phyloP scores from a whole-genome alignment of 53 echinoderm and acorn worm species.

The Actinopyga echinites region DNA sequence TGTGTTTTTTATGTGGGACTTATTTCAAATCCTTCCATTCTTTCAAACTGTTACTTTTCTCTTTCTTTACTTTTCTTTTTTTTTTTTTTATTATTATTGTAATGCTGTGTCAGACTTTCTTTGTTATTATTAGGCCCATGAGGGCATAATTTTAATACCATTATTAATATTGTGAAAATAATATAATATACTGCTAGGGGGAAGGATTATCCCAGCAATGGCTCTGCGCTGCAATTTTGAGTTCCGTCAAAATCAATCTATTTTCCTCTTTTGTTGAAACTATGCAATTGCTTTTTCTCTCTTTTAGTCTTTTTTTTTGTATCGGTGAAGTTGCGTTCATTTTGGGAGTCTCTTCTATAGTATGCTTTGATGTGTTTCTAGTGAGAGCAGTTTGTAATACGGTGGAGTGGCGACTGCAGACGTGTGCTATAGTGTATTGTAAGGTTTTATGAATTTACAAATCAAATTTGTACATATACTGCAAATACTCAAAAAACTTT shows the following conservation, averaged over 20 bases:
- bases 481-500: conserved; percentile 35
- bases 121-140: no score
- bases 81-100: no score
- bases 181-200: no score
- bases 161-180: no score
- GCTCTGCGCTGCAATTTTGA: conserved; percentile 15
- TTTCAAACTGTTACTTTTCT: no score
- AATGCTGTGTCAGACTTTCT: no score
- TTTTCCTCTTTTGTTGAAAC: conserved; percentile 37
- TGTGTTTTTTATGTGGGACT: no score
- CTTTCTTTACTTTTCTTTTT: no score
- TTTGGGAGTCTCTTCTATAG: not conserved
- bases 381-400: not conserved
- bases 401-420: not conserved
- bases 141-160: no score
- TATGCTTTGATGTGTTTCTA: conserved; percentile 10
- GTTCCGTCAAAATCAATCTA: conserved; percentile 33
- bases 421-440: conserved; percentile 28
- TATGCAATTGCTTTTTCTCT: conserved; percentile 27
- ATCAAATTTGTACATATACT: conserved; percentile 12
- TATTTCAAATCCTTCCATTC: no score
- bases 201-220: not conserved
- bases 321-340: not conserved
- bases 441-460: conserved; percentile 34
- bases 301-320: not conserved